Evolutionary conservation across 2,797 vertebrate genomes (phyloP).

Genomic region (Pelochelys cantorii): DNA sequence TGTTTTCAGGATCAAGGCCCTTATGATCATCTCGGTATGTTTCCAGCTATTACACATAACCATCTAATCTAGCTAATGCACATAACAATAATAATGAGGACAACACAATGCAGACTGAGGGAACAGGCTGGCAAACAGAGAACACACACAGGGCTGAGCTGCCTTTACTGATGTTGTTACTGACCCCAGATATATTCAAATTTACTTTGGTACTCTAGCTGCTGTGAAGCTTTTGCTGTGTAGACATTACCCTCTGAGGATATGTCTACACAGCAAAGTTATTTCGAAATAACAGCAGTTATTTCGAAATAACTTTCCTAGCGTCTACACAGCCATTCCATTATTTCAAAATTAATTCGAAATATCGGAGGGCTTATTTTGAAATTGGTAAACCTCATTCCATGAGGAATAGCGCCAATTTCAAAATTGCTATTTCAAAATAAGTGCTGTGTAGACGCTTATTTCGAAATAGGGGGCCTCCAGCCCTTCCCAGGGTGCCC

Average conservation of each 20-base stretch:
- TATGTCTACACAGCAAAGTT: no score
- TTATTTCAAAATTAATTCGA: no score
- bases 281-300: no score
- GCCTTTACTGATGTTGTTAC: background rate
- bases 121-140: background rate
- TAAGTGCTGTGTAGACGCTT: no score
- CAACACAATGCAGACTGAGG: background rate
- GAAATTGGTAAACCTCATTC: no score
- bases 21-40: background rate
- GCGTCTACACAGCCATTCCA: no score
- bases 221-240: background rate
- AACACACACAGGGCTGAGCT: background rate
- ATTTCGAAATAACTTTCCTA: no score
- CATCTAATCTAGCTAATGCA: background rate
- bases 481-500: no score
- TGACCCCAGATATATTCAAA: background rate
- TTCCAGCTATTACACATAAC: background rate
- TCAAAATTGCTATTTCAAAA: no score
- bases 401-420: no score
- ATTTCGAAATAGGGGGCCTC: no score
- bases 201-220: background rate
- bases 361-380: no score
- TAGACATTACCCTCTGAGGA: background rate
- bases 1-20: background rate
- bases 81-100: background rate